A percentile compares a stretch with the other conserved stretches of the same genome.
phyloP scores from a whole-genome alignment of 2,113 vertebrate genomes.

The Hirundichthys speculiger region DNA sequence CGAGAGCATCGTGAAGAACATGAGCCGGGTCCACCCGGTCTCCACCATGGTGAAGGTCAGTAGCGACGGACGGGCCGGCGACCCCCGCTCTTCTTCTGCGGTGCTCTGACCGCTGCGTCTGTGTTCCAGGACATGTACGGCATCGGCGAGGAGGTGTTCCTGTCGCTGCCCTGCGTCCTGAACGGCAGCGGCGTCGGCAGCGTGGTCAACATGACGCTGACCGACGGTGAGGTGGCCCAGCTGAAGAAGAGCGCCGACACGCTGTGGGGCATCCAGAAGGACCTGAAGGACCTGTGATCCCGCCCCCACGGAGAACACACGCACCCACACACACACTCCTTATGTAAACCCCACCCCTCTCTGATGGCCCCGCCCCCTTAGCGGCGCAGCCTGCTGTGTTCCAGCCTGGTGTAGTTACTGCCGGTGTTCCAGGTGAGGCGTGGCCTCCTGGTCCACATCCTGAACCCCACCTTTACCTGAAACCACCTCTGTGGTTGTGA shows the following conservation, averaged over 20 bases:
- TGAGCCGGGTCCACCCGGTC: slow-evolving; percentile 71
- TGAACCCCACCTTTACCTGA: no score
- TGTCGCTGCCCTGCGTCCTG: slow-evolving; percentile 93
- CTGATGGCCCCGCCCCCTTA: background rate
- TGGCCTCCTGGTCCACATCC: no score
- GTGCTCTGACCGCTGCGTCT: background rate
- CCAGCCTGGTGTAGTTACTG: background rate
- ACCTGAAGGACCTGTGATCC: slow-evolving; percentile 89
- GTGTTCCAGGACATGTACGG: slow-evolving; percentile 88
- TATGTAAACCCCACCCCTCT: background rate
- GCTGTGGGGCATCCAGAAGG: slow-evolving; percentile 94
- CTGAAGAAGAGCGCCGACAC: slow-evolving; percentile 92
- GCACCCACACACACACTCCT: background rate
- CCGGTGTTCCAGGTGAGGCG: background rate
- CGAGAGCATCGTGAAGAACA: slow-evolving; percentile 88
- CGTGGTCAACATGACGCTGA: slow-evolving; percentile 95
- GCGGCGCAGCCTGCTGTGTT: slow-evolving; percentile 29
- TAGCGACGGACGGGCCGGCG: background rate
- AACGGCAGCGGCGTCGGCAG: slow-evolving; percentile 85
- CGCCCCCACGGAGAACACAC: background rate
- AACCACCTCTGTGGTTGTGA: no score
- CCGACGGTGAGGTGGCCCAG: slow-evolving; percentile 86
- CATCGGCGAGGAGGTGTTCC: slow-evolving; percentile 92
- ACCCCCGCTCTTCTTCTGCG: background rate
- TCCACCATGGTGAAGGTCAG: slow-evolving; percentile 77